phyloP scores from a whole-genome alignment of 2,888 invertebrate species.

The Dasysyrphus tricinctus region DNA sequence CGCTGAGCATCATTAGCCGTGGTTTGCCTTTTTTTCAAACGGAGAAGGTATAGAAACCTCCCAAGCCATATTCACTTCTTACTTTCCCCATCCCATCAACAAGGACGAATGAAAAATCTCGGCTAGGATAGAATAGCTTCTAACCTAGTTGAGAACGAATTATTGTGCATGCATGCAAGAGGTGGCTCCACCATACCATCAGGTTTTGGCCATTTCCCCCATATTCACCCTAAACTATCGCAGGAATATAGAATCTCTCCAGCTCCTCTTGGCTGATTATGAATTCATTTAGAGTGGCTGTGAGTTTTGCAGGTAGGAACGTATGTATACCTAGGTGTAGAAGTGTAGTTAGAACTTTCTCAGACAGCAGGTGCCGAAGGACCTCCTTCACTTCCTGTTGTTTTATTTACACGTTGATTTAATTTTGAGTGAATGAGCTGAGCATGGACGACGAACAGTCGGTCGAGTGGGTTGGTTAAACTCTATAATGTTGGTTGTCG shows the following conservation, averaged over 20 bases:
- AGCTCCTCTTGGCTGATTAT: conserved; percentile 63
- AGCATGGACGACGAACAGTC: conserved; percentile 25
- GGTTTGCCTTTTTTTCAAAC: conserved; percentile 40
- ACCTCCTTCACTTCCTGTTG: conserved; percentile 52
- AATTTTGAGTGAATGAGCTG: conserved; percentile 68
- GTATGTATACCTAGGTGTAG: not conserved
- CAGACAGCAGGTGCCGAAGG: conserved; percentile 63
- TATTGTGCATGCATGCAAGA: conserved; percentile 55
- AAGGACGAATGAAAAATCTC: conserved; percentile 2
- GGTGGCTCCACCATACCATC: not conserved
- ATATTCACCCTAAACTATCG: conserved; percentile 22
- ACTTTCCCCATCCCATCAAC: not conserved
- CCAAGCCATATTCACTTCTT: not conserved
- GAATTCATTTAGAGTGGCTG: conserved; percentile 66
- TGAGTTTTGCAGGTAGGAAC: conserved; percentile 4
- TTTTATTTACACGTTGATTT: conserved; percentile 73
- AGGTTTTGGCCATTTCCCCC: not conserved
- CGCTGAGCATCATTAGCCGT: conserved; percentile 67
- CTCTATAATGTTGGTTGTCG: not conserved
- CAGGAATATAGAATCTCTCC: conserved; percentile 12
- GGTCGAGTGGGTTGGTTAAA: not conserved
- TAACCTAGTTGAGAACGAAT: conserved; percentile 23
- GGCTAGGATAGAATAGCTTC: not conserved
- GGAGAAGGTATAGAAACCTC: conserved; percentile 13
- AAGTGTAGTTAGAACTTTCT: conserved; percentile 26